Evolutionary conservation across 2,888 invertebrate genomes (phyloP).

Genomic region (Scrobipalpa costella): DNA sequence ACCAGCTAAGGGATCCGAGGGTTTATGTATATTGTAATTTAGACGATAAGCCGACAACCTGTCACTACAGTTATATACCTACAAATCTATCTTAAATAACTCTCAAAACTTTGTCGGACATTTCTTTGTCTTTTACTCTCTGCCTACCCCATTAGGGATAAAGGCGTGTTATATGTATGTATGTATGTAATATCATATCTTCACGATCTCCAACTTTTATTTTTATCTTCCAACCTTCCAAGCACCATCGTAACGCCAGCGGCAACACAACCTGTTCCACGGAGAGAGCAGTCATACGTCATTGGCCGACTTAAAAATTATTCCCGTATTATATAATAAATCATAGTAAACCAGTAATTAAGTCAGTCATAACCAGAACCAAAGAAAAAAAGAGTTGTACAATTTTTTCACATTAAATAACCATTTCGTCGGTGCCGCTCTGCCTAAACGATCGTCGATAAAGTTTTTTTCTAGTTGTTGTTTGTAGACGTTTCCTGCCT

Average conservation of each 20-base stretch:
- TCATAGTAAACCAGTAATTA: slow-evolving; percentile 80
- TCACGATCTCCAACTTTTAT: slow-evolving; percentile 8
- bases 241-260: slow-evolving; percentile 61
- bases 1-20: no score
- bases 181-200: neutral
- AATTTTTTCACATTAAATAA: slow-evolving; percentile 79
- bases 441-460: slow-evolving; percentile 68
- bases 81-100: no score
- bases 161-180: no score
- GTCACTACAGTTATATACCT: no score
- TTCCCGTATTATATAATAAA: slow-evolving; percentile 78
- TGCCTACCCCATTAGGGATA: no score
- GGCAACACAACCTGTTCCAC: slow-evolving; percentile 69
- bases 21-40: no score
- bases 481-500: slow-evolving; percentile 44
- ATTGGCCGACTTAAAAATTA: slow-evolving; percentile 73
- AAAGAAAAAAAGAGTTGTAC: slow-evolving; percentile 70
- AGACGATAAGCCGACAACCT: no score
- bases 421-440: slow-evolving; percentile 61
- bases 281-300: slow-evolving; percentile 72
- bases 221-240: slow-evolving; percentile 20
- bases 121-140: no score
- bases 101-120: no score
- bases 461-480: slow-evolving; percentile 44
- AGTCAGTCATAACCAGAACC: slow-evolving; percentile 77